phyloP scores from a whole-genome alignment of 2,113 vertebrate genomes.

The Actenoides lindsayi region DNA sequence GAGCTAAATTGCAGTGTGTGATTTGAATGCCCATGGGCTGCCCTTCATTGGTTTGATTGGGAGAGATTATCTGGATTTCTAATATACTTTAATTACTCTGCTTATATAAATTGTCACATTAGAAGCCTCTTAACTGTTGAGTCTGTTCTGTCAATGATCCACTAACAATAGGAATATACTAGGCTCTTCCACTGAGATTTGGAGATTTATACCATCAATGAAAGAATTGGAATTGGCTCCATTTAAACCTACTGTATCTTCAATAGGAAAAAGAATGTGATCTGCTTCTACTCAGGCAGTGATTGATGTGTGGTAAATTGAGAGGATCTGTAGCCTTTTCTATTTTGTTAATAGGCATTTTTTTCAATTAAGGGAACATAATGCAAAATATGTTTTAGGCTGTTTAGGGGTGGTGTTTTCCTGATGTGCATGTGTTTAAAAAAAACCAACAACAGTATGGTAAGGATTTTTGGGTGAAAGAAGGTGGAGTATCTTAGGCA shows the following conservation, averaged over 20 bases:
- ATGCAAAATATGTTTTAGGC: background rate
- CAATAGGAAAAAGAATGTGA: background rate
- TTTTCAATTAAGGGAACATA: background rate
- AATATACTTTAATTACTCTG: slow-evolving; percentile 54
- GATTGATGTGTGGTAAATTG: background rate
- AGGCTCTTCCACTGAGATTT: slow-evolving; percentile 38
- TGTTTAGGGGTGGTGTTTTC: background rate
- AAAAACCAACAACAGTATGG: background rate
- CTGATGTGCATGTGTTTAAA: background rate
- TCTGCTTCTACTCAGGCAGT: background rate
- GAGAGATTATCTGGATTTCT: slow-evolving; percentile 52
- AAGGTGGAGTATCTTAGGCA: background rate
- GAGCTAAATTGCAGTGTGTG: slow-evolving; percentile 8
- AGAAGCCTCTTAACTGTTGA: slow-evolving; percentile 45
- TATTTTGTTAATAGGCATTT: background rate
- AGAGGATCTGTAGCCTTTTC: background rate
- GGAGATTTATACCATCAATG: background rate
- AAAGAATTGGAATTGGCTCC: background rate
- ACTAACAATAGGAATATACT: slow-evolving; percentile 24
- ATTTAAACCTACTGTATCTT: background rate
- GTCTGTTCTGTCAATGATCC: slow-evolving; percentile 13
- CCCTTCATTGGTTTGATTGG: slow-evolving; percentile 27
- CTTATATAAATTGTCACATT: slow-evolving; percentile 54
- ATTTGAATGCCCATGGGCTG: slow-evolving; percentile 32
- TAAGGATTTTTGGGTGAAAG: background rate